These are phyloP conservation scores for Megaceryle alcyon DNA, from an alignment of 2,797 vertebrate species.

Conservation along the genomic window DNA sequence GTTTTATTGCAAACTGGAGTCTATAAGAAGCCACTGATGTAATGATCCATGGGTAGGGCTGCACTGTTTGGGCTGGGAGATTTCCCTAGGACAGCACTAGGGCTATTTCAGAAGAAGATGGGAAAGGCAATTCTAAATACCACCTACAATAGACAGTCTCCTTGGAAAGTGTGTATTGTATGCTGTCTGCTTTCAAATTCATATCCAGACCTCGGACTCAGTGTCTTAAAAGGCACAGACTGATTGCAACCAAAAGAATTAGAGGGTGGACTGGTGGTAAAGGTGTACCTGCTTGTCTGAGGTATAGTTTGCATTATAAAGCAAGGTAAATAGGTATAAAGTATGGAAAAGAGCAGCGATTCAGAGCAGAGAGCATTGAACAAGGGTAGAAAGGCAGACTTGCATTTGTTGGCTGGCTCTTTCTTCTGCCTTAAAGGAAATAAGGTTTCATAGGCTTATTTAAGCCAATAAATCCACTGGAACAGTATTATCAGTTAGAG, in stretches of 20 bases:
- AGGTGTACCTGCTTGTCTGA: background rate
- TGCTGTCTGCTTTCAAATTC: background rate
- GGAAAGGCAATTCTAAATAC: background rate
- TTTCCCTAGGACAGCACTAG: background rate
- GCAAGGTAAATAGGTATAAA: background rate
- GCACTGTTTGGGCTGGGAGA: background rate
- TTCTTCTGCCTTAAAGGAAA: background rate
- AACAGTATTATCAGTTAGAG: background rate
- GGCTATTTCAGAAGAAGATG: background rate
- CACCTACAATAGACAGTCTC: fast-evolving
- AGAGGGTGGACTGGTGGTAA: background rate
- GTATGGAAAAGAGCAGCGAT: background rate
- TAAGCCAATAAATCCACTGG: background rate
- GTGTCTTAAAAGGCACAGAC: background rate
- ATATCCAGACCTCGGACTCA: background rate
- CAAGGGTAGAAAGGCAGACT: background rate
- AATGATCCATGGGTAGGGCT: background rate
- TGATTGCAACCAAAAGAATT: background rate
- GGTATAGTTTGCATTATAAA: background rate
- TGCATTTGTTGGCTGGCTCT: background rate
- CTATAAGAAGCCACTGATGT: background rate
- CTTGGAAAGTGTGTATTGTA: background rate
- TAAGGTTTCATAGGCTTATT: background rate
- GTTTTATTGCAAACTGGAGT: background rate
- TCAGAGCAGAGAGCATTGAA: background rate